Evolutionary conservation across 2,888 invertebrate genomes (phyloP).

Genomic region (Margaritifera margaritifera): DNA sequence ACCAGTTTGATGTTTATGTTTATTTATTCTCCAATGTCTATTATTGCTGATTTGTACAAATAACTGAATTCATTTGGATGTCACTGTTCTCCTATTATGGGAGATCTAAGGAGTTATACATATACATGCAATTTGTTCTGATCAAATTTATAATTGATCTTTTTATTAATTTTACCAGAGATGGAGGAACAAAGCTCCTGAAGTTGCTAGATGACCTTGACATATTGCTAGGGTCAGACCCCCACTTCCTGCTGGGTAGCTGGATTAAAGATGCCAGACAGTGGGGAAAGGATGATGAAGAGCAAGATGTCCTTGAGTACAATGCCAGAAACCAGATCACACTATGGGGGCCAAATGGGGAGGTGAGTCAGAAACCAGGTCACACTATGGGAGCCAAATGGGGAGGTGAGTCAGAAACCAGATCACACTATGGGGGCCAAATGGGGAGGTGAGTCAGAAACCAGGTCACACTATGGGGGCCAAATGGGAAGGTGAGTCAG

Average conservation of each 20-base stretch:
- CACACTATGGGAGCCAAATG: slow-evolving; percentile 92
- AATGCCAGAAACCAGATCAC: slow-evolving; percentile 88
- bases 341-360: slow-evolving; percentile 93
- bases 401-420: slow-evolving; percentile 75
- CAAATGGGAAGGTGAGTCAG: slow-evolving; percentile 82
- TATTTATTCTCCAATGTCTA: no score
- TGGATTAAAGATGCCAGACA: slow-evolving; percentile 82
- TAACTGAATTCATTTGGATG: no score
- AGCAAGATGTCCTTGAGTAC: slow-evolving; percentile 77
- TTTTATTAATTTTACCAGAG: slow-evolving; percentile 19
- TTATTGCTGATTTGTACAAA: no score
- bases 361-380: no score
- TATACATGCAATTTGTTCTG: background rate
- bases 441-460: no score
- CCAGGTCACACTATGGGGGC: slow-evolving; percentile 92
- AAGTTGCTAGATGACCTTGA: slow-evolving; percentile 80
- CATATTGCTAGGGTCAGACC: slow-evolving; percentile 78
- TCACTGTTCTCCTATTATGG: no score
- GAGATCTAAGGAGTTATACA: no score
- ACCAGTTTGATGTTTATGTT: no score
- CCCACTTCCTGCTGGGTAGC: slow-evolving; percentile 81
- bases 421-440: no score
- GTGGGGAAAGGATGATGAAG: slow-evolving; percentile 60
- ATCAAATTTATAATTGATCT: background rate
- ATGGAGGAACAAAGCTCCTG: slow-evolving; percentile 71